These are phyloP conservation scores for Triops cancriformis DNA, from an alignment of 1,140 invertebrate species.

Conservation along the genomic window DNA sequence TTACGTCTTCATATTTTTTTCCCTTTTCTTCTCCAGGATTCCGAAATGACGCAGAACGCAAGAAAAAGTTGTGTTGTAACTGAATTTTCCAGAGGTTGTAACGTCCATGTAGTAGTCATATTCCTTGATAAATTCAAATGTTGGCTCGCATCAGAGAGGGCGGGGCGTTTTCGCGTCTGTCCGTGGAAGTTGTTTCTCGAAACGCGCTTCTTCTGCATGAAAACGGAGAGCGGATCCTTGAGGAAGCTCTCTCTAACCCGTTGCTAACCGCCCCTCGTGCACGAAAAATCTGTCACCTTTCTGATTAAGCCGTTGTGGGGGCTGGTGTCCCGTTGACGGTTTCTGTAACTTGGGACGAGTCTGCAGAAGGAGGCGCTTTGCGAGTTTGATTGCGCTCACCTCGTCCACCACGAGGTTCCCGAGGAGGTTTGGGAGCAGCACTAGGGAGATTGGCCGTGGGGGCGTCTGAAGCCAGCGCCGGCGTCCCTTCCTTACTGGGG, in stretches of 20 bases:
- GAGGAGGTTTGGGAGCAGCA: not conserved
- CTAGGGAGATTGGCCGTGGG: not conserved
- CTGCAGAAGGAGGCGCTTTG: constrained; percentile 12
- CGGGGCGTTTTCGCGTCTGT: not conserved
- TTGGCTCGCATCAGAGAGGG: not conserved
- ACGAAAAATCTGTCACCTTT: not conserved
- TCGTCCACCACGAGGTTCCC: not conserved
- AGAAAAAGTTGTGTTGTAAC: not conserved
- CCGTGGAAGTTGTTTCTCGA: not conserved
- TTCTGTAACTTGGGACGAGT: not conserved
- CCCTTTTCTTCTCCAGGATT: not conserved
- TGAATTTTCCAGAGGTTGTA: not conserved
- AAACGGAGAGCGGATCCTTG: not conserved
- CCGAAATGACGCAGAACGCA: not conserved
- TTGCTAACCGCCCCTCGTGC: not conserved
- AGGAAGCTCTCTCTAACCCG: not conserved
- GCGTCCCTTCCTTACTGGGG: constrained; percentile 20
- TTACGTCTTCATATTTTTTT: not conserved
- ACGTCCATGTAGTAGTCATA: not conserved
- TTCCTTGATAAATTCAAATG: not conserved
- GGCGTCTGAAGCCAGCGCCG: constrained; percentile 1
- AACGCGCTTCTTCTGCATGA: not conserved
- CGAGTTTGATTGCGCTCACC: constrained; percentile 11
- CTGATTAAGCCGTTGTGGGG: not conserved
- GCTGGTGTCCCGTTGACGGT: constrained; percentile 18